Evolutionary conservation across 2,888 invertebrate genomes (phyloP).

Genomic region (Scelioninae gen. 1): DNA sequence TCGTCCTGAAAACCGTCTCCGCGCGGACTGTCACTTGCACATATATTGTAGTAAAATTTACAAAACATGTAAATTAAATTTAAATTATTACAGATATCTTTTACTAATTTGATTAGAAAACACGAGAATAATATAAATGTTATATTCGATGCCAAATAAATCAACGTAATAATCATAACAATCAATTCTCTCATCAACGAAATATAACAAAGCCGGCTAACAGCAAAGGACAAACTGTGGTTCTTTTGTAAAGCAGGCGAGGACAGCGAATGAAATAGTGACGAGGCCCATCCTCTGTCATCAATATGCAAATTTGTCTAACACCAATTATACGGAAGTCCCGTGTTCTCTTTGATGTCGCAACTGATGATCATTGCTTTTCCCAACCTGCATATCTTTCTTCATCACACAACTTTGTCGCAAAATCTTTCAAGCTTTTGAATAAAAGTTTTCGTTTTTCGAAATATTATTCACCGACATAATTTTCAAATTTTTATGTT

Average conservation of each 20-base stretch:
- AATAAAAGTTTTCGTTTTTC: no score
- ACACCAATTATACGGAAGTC: slow-evolving; percentile 84
- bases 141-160: slow-evolving; percentile 17
- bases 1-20: slow-evolving; percentile 43
- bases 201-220: slow-evolving; percentile 54
- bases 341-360: slow-evolving; percentile 82
- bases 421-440: slow-evolving; percentile 20
- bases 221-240: slow-evolving; percentile 55
- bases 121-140: slow-evolving; percentile 13
- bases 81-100: not conserved
- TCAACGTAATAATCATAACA: slow-evolving; percentile 57
- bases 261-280: slow-evolving; percentile 79
- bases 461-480: no score
- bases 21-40: slow-evolving; percentile 28
- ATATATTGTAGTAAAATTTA: slow-evolving; percentile 15
- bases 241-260: slow-evolving; percentile 73
- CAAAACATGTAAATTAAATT: slow-evolving; percentile 16
- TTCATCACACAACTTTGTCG: slow-evolving; percentile 26
- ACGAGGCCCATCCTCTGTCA: slow-evolving; percentile 80
- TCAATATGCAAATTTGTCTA: slow-evolving; percentile 84
- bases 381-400: slow-evolving; percentile 34
- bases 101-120: no score
- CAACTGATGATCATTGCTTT: slow-evolving; percentile 73
- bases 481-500: no score
- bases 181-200: slow-evolving; percentile 56